Base-by-base conservation (phyloP, 2,797 vertebrate species). In the Tiaroga cobitis region DNA sequence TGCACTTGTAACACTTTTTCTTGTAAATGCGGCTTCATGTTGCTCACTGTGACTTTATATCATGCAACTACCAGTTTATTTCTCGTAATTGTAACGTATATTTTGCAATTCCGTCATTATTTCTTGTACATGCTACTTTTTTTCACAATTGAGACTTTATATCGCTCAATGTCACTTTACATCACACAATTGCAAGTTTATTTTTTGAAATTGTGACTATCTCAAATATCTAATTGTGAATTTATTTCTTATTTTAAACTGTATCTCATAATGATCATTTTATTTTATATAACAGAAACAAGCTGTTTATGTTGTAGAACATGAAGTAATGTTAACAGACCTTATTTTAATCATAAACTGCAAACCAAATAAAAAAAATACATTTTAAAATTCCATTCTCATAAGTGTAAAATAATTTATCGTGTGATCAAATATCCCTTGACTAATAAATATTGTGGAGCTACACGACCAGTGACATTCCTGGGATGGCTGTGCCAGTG, bases 401-500 rank as follows among this genome's bases (percentile, higher is more conserved):
- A 21, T 75, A 51, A 34, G 29, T 54, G 49, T 54, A 37, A 82
- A 72, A 72, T 9, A n/a, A 34, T 61, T 10, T 3, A 46, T 46
- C 1, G 43, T 46, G 39, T 24, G 11, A 51, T 32, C 34, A 82
- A 59, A 72, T 39, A 82, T 75, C 32, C 29, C 29, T 76, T 18
- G 18, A 68, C 67, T 65, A 43, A 76, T 83, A 76, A 67, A 67
- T 83, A 76, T 39, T 29, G 32, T 29, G 15, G 24, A 39, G 59
- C 61, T 76, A 49, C 32, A 67, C 39, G 73, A 69, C 18, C 46
- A 43, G 63, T 84, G 21, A 39, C 43, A 68, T 77, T 84, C 63
- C 63, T 56, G 63, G 49, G 29, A 77, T 83, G 59, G 74, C 63
- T 24, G 46, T 84, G 63, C 63, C 34, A 59, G 34, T 84, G 63